These are phyloP conservation scores for Spheniscus humboldti DNA, from an alignment of 2,797 vertebrate genomes.

Conservation along the genomic window DNA sequence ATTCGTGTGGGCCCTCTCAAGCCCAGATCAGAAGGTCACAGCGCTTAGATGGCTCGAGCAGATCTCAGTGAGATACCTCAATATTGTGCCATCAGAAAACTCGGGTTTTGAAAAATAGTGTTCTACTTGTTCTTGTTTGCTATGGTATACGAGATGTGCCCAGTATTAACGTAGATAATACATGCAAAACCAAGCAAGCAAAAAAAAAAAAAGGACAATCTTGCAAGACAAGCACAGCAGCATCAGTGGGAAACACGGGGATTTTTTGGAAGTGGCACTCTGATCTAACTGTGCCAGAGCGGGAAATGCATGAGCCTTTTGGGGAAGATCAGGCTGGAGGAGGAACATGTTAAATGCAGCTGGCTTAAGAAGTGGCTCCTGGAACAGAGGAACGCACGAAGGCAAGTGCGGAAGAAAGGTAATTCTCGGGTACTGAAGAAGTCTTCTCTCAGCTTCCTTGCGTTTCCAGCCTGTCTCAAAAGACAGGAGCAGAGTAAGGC, in stretches of 20 bases:
- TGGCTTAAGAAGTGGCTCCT: neutral
- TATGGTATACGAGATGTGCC: neutral
- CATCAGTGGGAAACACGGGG: neutral
- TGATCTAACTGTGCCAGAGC: neutral
- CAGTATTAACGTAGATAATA: neutral
- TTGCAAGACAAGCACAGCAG: neutral
- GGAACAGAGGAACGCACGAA: neutral
- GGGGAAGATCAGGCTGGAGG: neutral
- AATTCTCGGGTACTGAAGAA: neutral
- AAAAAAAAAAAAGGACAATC: neutral
- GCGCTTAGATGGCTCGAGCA: neutral
- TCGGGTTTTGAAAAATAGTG: rapidly evolving
- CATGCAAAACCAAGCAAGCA: neutral
- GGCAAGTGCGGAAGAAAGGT: neutral
- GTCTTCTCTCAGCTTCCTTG: neutral
- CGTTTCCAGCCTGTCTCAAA: neutral
- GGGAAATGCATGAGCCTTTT: neutral
- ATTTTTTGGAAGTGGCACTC: neutral
- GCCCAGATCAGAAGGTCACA: neutral
- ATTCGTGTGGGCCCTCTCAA: neutral
- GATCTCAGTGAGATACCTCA: neutral
- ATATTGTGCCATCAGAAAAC: neutral
- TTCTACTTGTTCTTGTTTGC: neutral
- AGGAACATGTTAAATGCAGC: neutral
- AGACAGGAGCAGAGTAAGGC: neutral